Base-by-base conservation (phyloP, 2,888 invertebrate genomes). In the Allygus modestus region DNA sequence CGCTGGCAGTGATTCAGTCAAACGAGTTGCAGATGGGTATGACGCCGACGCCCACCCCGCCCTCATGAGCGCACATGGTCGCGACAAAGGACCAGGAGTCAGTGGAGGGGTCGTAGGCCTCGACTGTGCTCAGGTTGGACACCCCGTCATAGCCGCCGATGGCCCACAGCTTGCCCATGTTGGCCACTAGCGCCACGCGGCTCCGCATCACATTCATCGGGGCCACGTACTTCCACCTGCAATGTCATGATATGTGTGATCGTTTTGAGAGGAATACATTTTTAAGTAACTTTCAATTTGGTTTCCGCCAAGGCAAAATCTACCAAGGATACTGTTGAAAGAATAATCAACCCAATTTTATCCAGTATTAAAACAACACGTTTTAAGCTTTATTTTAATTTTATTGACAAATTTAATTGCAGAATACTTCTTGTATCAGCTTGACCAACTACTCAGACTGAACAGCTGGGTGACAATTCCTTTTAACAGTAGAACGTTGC, bases 11-110 rank as follows among this genome's bases (percentile, higher is more conserved):
- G 37, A n/a, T 71, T 26, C 65, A 71, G 85, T 84, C 87, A 23
- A 86, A 87, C 11, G 87, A 85, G 46, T 85, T 86, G 71, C 88
- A 89, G 33, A 92, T 91, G 84, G 95, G 94, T 87, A 97, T 94
- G 5, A 97, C 96, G 0, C 96, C 97, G 31, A 96, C 95, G n/a
- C 97, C 97, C 0, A 97, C 97, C 0, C 97, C 97, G 0, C 97
- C 97, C 89, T 97, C 97, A 89, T 97, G 97, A 0, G 95, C 96
- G 87, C 94, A 94, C 96, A 97, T 97, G 0, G 95, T 92, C 0
- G 95, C 93, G 20, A 94, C 94, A 89, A 94, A 95, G 1, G 92
- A 92, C 97, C 96, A 97, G 31, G 91, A 91, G 89, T 96, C 93
- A 5, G 91, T 92, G 87, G 92, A 91, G 1, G 96, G 96, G 90